Conservation (phyloP, 2,113 vertebrate genomes). For the Pavo muticus region DNA sequence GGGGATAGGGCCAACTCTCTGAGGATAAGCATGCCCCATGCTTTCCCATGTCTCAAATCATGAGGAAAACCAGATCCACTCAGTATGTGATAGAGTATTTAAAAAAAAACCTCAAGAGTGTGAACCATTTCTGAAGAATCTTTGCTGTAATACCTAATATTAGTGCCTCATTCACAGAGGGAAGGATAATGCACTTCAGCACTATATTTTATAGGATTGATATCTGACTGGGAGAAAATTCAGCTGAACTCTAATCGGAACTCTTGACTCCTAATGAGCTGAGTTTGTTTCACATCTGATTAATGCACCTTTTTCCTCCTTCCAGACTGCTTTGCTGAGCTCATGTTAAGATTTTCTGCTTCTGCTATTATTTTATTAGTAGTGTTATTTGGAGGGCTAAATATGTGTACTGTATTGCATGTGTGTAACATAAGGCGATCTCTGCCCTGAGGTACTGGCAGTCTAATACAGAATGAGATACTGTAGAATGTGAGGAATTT, state of each 20-base stretch:
- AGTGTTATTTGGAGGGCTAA: background rate
- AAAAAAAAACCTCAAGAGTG: background rate
- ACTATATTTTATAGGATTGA: background rate
- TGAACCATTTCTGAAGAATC: background rate
- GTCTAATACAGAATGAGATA: background rate
- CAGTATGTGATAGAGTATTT: background rate
- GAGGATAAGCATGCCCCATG: constrained; percentile 48
- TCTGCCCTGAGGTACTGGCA: background rate
- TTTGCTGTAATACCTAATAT: background rate
- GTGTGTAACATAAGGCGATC: background rate
- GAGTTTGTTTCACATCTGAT: background rate
- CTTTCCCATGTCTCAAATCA: constrained; percentile 27
- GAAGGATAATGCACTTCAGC: background rate
- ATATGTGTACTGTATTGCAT: background rate
- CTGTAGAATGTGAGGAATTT: background rate
- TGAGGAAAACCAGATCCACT: constrained; percentile 46
- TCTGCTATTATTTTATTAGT: background rate
- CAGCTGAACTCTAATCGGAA: background rate
- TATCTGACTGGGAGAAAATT: background rate
- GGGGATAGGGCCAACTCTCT: constrained; percentile 37
- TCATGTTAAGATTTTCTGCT: constrained; percentile 1
- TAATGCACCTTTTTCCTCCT: background rate
- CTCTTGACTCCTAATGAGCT: background rate
- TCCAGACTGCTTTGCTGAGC: background rate
- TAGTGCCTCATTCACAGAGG: background rate